These are phyloP conservation scores for Phoxinus dragarum DNA, from an alignment of 2,797 vertebrate species.

Conservation along the genomic window DNA sequence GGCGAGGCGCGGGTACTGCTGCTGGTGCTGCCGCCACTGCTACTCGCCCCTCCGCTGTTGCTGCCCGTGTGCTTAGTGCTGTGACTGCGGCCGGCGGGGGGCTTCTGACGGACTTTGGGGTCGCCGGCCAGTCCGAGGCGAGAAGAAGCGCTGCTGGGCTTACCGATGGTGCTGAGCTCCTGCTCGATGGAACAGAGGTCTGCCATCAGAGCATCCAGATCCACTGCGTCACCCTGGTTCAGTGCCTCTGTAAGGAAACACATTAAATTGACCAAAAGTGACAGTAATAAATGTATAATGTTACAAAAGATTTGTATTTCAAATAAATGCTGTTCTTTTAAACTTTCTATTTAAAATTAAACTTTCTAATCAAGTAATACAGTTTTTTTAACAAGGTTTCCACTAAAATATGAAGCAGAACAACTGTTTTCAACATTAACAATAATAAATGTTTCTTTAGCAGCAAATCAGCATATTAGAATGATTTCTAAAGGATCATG, in stretches of 20 bases:
- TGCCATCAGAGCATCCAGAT: slow-evolving; percentile 96
- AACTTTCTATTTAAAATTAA: background rate
- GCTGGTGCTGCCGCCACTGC: slow-evolving; percentile 81
- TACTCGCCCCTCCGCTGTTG: slow-evolving; percentile 76
- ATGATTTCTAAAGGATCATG: background rate
- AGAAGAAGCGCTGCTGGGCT: slow-evolving; percentile 76
- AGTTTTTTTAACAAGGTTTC: background rate
- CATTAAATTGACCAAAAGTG: background rate
- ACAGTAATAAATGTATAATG: background rate
- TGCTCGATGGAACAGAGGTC: slow-evolving; percentile 98
- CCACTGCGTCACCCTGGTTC: slow-evolving; percentile 93
- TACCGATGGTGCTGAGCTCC: slow-evolving; percentile 90
- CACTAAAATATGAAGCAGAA: background rate
- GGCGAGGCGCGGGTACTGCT: slow-evolving; percentile 87
- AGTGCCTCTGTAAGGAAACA: slow-evolving; percentile 86
- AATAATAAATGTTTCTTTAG: background rate
- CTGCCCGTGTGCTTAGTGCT: slow-evolving; percentile 78
- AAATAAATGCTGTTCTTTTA: background rate
- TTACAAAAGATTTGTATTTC: background rate
- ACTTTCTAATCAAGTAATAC: background rate
- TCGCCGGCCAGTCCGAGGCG: slow-evolving; percentile 77
- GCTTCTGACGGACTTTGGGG: slow-evolving; percentile 83
- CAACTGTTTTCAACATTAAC: background rate
- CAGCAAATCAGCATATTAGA: background rate
- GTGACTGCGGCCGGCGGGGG: slow-evolving; percentile 82